Base-by-base conservation (phyloP, 2,888 invertebrate genomes). In the Machimus atricapillus region DNA sequence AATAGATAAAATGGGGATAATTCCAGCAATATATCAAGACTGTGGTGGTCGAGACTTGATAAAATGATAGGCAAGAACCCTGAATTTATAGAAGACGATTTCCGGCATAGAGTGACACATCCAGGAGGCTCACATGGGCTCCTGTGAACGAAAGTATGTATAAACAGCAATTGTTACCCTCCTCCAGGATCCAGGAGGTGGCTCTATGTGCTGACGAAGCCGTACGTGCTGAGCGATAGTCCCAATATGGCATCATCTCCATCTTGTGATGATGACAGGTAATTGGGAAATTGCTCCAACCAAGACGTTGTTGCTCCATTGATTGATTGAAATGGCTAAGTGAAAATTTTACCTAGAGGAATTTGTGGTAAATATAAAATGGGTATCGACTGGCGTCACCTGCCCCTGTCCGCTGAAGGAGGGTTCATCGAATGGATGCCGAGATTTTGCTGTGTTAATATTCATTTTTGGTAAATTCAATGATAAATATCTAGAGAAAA, bases 281-380 rank as follows among this genome's bases (percentile, higher is more conserved):
- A 87, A 87, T 87, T 87, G 87, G 86, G 83, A 86, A 87, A 87
- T 87, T 86, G 86, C 78, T 83, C 86, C 82, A 78, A 86, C 86
- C 86, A 81, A 73, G 76, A 78, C 31, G 86, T 83, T 86, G 87
- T 87, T 86, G 46, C 83, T 87, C 58, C 78, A 83, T 83, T 87
- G 83, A 87, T 87, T 86, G 86, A 87, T 86, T 87, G 85, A 40
- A 76, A 87, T 77, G 58, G 78, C 31, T 76, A 16, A 87, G 73
- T 73, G 58, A 73, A 83, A 66, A 83, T 83, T 83, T 58, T 73
- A 73, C 83, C 66, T 66, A 12, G 66, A 83, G 66, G 43, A 83
- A 66, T 66, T 66, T 83, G 66, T n/a, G 66, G 83, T 40, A 66
- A 73, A 58, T 66, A 83, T 73, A 19, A 73, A 83, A 83, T 58